A percentile compares a stretch with the other conserved stretches of the same genome.
These are phyloP conservation scores for Erebia aethiops DNA, from an alignment of 2,888 invertebrate species.

Conservation along the genomic window DNA sequence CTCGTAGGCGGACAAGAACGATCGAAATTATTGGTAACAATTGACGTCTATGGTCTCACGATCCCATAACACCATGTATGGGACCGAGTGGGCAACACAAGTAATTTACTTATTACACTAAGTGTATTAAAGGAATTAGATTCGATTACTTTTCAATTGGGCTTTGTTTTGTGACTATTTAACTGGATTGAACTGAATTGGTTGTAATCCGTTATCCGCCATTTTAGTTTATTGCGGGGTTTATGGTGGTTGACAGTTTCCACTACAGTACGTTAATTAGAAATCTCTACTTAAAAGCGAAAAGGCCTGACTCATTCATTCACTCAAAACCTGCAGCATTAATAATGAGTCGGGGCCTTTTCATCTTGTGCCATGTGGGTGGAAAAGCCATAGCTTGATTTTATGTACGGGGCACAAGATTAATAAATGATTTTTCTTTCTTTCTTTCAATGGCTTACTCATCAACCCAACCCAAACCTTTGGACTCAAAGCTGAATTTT, in stretches of 20 bases:
- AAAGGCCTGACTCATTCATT: too few relatives aligned
- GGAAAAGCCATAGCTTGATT: too few relatives aligned
- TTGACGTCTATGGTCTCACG: constrained; percentile 44
- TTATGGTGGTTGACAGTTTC: background rate
- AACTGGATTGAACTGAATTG: background rate
- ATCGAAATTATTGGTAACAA: constrained; percentile 46
- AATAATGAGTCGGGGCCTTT: too few relatives aligned
- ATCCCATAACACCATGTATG: constrained; percentile 54
- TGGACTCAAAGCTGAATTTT: too few relatives aligned
- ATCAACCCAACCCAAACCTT: too few relatives aligned
- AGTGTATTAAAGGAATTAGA: constrained; percentile 22
- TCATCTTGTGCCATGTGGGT: too few relatives aligned
- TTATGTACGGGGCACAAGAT: too few relatives aligned
- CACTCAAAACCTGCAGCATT: too few relatives aligned
- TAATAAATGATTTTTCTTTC: too few relatives aligned
- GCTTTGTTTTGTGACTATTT: background rate
- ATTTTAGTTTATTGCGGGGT: background rate
- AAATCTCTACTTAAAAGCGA: too few relatives aligned
- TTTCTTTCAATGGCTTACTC: too few relatives aligned
- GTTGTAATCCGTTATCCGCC: background rate
- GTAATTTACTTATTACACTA: constrained; percentile 52
- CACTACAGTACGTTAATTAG: too few relatives aligned
- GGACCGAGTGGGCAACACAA: constrained; percentile 45
- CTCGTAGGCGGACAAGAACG: constrained; percentile 52
- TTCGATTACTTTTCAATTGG: constrained; percentile 8